Base-by-base conservation (phyloP, 2,797 vertebrate genomes). In the Acrocephalus scirpaceus region DNA sequence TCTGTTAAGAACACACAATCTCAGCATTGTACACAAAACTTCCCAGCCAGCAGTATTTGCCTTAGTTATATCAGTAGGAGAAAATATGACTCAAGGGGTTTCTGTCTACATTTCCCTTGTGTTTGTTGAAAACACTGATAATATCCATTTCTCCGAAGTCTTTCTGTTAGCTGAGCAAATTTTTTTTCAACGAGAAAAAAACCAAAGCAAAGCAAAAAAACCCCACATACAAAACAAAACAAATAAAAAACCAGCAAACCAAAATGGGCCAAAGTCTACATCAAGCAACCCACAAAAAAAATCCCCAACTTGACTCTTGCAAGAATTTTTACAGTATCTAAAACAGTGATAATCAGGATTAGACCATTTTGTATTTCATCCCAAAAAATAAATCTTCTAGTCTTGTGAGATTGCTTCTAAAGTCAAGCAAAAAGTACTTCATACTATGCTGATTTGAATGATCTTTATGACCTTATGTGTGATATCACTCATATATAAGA, bases 21-120 rank as follows among this genome's bases (percentile, higher is more conserved):
- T 79, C 3, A 0, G 7, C 2, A 0, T n/a, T 70, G 16, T n/a
- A 58, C 13, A 36, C 10, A 45, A 62, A 27, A 29, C 22, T 69
- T 81, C 27, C 6, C 40, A 65, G 38, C 19, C n/a, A 69, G 54
- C 5, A 61, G 6, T n/a, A 53, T 53, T 61, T 61, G 13, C 29
- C n/a, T 53, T 45, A 38, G 19, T 29, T 45, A 19, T 38, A 69
- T n/a, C 27, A 60, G 27, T 20, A n/a, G 13, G 27, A 60, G 18
- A 75, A 38, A 38, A 75, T 25, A 21, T 53, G 30, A 51, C 26
- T 48, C 26, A 32, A 34, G 14, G 1, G 0, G 4, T 21, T 74
- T 86, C 78, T 76, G 9, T 67, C 38, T 70, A 18, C 12, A 9
- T 45, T 74, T 69, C 30, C 54, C 5, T 62, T 57, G 53, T 45